Evolutionary conservation across 2,888 invertebrate species (phyloP), one percentile per base, ranked within the genome.

Genomic region (Hirtodrosophila trivittata): DNA sequence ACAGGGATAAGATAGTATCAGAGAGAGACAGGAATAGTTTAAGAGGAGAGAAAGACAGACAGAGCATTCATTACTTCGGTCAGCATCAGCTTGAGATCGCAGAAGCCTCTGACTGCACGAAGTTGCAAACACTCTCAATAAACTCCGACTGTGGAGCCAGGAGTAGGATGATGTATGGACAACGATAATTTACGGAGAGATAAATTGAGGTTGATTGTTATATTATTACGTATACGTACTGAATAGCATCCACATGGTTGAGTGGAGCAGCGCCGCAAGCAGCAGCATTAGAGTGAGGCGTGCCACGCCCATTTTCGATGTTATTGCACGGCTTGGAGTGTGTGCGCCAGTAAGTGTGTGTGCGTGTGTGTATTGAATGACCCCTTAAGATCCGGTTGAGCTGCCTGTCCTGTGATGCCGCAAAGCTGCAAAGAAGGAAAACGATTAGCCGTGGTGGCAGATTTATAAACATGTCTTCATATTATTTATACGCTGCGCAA

Each of bases 241-340:
- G 77, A 89, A 69, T 89, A 90, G 89, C 89, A 58, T 89, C 88
- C 77, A 89, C 89, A 63, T 77, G 78, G 63, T 77, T 82, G 10
- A 89, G 67, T 87, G 74, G 55, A 89, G 65, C 60, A 88, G 25
- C 43, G 73, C 75, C 49, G 56, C 65, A 10, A 67, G 46, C 42
- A 67, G 33, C 49, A 69, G 47, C 63, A 74, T 51, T 10, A 50
- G 35, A n/a, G 37, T n/a, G 13, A 73, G 68, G 52, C 55, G 46
- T 57, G 63, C 51, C 59, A 76, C 65, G 57, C 72, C 75, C 75
- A 75, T 75, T 45, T 14, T 33, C 16, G 18, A 32, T 54, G 37
- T 32, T 6, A 7, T 35, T 38, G 6, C 8, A n/a, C n/a, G 2
- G 14, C 9, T 18, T 25, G 18, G 18, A n/a, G n/a, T n/a, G 2